Percentiles rank a stretch among this genome's conserved stretches.
phyloP scores from a whole-genome alignment of 1,140 invertebrate genomes.

The Drusus annulatus region DNA sequence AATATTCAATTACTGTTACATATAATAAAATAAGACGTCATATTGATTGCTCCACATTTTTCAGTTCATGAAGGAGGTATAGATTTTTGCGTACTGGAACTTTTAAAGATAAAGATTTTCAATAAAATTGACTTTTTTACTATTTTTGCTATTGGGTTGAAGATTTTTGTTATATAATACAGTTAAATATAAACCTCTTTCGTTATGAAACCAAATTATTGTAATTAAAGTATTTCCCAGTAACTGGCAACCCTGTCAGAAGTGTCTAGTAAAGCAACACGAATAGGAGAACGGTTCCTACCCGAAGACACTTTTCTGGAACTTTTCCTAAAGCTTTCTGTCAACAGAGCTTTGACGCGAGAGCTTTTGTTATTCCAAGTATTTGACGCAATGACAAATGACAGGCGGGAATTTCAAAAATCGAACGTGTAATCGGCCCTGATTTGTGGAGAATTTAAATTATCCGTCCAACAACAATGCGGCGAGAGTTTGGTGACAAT shows the following conservation, averaged over 20 bases:
- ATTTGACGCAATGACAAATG: conserved; percentile 40
- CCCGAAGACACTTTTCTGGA: conserved; percentile 24
- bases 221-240: too few relatives aligned
- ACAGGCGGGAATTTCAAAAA: conserved; percentile 31
- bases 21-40: too few relatives aligned
- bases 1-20: too few relatives aligned
- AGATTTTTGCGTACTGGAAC: too few relatives aligned
- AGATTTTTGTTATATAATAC: too few relatives aligned
- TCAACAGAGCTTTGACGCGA: conserved; percentile 32
- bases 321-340: conserved; percentile 25
- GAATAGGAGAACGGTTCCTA: not conserved
- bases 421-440: conserved; percentile 31
- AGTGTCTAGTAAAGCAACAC: not conserved
- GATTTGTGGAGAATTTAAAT: conserved; percentile 31
- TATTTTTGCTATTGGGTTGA: too few relatives aligned
- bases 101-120: too few relatives aligned
- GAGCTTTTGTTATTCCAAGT: conserved; percentile 42
- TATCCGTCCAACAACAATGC: conserved; percentile 12
- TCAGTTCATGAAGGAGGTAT: too few relatives aligned
- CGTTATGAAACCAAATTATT: too few relatives aligned
- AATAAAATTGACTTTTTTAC: too few relatives aligned
- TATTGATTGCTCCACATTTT: too few relatives aligned
- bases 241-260: conserved; percentile 1
- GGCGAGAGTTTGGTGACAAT: not conserved
- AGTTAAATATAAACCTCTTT: too few relatives aligned